phyloP scores from a whole-genome alignment of 2,888 invertebrate genomes.

The Ommatoiulus sabulosus region DNA sequence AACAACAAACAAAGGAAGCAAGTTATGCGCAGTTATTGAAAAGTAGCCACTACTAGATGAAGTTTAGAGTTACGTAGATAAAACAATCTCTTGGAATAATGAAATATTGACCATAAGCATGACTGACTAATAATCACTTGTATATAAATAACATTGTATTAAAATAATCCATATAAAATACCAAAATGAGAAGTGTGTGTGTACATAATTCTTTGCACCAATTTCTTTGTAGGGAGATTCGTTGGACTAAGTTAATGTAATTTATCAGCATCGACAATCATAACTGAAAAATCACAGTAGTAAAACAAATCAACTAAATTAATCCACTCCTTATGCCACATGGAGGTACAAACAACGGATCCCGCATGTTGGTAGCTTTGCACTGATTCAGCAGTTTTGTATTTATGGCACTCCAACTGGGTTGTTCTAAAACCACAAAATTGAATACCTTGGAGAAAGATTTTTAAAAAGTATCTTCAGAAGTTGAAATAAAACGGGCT shows the following conservation, averaged over 20 bases:
- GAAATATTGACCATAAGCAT: neutral
- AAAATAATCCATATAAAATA: constrained; percentile 41
- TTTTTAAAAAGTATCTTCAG: too few species aligned
- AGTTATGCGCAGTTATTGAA: neutral
- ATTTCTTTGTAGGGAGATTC: neutral
- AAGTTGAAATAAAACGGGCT: too few species aligned
- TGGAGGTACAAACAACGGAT: neutral
- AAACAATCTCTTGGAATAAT: neutral
- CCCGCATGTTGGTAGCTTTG: neutral
- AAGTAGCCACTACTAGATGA: neutral
- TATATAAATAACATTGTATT: constrained; percentile 22
- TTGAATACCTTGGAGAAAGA: neutral
- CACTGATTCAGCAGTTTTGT: neutral
- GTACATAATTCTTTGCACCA: neutral
- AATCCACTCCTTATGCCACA: neutral
- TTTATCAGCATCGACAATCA: too few species aligned
- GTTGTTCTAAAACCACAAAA: neutral
- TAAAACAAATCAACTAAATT: neutral
- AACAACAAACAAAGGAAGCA: neutral
- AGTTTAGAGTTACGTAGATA: neutral
- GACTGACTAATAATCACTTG: neutral
- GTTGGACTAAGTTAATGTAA: neutral
- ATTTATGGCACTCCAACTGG: constrained; percentile 10
- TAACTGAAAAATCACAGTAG: too few species aligned
- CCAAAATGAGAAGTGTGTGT: neutral